phyloP scores from a whole-genome alignment of 1,140 invertebrate genomes.

The Scaptomyza montana region DNA sequence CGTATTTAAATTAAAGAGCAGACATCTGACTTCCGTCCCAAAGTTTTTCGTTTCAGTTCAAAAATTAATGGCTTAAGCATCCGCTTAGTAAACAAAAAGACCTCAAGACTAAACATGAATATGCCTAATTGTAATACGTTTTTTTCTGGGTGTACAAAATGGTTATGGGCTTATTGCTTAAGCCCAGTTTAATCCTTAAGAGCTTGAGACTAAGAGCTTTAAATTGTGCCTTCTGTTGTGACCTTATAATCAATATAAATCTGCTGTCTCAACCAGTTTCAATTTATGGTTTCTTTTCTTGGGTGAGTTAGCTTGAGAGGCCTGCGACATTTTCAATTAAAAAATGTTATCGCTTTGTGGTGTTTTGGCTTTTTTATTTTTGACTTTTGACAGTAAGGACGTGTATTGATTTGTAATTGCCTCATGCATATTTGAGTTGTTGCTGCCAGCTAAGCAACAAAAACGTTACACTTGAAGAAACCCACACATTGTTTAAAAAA shows the following conservation, averaged over 20 bases:
- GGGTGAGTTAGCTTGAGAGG: not conserved
- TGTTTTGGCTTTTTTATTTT: constrained; percentile 7
- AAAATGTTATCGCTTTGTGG: constrained; percentile 23
- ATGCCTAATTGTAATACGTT: too few species aligned
- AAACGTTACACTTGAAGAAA: not conserved
- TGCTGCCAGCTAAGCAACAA: not conserved
- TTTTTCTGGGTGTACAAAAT: constrained; percentile 15
- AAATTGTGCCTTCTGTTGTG: constrained; percentile 24
- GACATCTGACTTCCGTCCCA: too few species aligned
- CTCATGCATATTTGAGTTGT: constrained; percentile 36
- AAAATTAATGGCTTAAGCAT: too few species aligned
- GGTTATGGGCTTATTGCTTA: constrained; percentile 28
- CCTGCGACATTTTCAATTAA: constrained; percentile 40
- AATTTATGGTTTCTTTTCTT: constrained; percentile 49
- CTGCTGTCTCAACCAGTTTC: constrained; percentile 48
- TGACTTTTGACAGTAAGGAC: constrained; percentile 34
- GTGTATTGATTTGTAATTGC: constrained; percentile 53
- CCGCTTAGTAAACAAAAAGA: too few species aligned
- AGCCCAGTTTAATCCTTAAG: constrained; percentile 3
- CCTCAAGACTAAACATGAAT: too few species aligned
- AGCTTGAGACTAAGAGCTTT: constrained; percentile 23
- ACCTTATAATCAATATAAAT: constrained; percentile 44
- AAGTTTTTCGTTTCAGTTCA: too few species aligned
- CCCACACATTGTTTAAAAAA: too few species aligned
- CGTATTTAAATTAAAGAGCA: too few species aligned